phyloP scores from a whole-genome alignment of 1,140 invertebrate species.

The Hyles euphorbiae region DNA sequence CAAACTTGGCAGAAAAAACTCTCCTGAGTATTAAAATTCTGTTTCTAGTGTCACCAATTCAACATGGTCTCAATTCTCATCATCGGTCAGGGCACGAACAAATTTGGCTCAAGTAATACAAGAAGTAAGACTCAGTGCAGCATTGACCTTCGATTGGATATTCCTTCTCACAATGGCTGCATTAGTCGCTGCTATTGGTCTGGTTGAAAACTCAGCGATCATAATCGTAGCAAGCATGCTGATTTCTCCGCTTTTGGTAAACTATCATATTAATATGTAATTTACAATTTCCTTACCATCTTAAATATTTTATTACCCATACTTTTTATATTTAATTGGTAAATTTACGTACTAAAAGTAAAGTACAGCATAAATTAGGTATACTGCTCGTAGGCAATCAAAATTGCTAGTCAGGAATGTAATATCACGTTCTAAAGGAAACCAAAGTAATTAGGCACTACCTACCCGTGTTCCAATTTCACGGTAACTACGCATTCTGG shows the following conservation, averaged over 20 bases:
- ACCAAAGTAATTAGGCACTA: too few relatives aligned
- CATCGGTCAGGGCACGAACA: constrained; percentile 78
- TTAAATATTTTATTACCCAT: background rate
- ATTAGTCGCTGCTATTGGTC: constrained; percentile 80
- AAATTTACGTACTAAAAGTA: too few relatives aligned
- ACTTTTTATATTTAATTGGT: background rate
- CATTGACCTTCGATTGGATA: constrained; percentile 85
- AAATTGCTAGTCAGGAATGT: too few relatives aligned
- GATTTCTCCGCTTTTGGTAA: constrained; percentile 86
- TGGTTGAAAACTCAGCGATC: constrained; percentile 87
- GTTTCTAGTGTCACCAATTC: constrained; percentile 19
- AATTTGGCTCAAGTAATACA: constrained; percentile 84
- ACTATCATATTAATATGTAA: constrained; percentile 4
- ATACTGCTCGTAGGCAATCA: too few relatives aligned
- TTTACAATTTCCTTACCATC: background rate
- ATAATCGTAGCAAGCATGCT: constrained; percentile 86
- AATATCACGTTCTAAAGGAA: too few relatives aligned
- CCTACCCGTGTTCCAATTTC: too few relatives aligned
- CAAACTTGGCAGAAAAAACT: too few relatives aligned
- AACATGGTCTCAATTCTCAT: constrained; percentile 76
- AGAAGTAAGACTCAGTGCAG: constrained; percentile 79
- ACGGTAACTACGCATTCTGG: too few relatives aligned
- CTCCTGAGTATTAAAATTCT: background rate
- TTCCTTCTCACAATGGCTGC: constrained; percentile 82
- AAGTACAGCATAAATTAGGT: too few relatives aligned